Percentiles rank a stretch among this genome's conserved stretches.
Conservation (phyloP, 2,888 invertebrate species). For the Andricus quercusramuli region DNA sequence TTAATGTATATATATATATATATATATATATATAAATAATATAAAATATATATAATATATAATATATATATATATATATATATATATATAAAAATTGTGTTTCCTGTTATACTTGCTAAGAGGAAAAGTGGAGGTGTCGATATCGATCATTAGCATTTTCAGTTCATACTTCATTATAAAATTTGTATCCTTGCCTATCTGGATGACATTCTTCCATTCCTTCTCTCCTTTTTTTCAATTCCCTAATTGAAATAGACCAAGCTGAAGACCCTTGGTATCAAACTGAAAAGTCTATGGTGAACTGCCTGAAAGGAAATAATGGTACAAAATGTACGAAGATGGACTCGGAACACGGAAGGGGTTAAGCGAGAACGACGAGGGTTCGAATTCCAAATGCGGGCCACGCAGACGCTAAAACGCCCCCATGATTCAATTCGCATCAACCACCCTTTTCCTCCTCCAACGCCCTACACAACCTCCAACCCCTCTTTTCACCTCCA, state of each 20-base stretch:
- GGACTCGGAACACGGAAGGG: constrained; percentile 54
- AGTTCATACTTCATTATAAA: too few relatives aligned
- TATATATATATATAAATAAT: too few relatives aligned
- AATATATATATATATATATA: too few relatives aligned
- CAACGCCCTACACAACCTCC: constrained; percentile 53
- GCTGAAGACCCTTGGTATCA: neutral
- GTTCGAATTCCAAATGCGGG: constrained; percentile 71
- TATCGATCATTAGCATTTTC: too few relatives aligned
- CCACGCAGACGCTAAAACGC: constrained; percentile 77
- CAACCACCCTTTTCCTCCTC: constrained; percentile 65
- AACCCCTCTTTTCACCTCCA: constrained; percentile 45
- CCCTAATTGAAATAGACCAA: neutral
- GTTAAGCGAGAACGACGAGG: constrained; percentile 58
- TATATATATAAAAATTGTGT: too few relatives aligned
- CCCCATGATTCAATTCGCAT: constrained; percentile 78
- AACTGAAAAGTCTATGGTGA: constrained; percentile 35
- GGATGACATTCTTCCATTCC: neutral
- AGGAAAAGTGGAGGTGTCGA: too few relatives aligned
- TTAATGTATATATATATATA: too few relatives aligned
- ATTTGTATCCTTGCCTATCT: too few relatives aligned
- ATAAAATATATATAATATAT: too few relatives aligned
- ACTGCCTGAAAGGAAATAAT: constrained; percentile 54
- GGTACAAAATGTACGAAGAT: constrained; percentile 44
- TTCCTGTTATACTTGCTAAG: too few relatives aligned
- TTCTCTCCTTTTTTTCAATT: neutral